Percentiles rank a stretch among this genome's conserved stretches.
phyloP scores from a whole-genome alignment of 2,888 invertebrate genomes.

The Pammene fasciana region DNA sequence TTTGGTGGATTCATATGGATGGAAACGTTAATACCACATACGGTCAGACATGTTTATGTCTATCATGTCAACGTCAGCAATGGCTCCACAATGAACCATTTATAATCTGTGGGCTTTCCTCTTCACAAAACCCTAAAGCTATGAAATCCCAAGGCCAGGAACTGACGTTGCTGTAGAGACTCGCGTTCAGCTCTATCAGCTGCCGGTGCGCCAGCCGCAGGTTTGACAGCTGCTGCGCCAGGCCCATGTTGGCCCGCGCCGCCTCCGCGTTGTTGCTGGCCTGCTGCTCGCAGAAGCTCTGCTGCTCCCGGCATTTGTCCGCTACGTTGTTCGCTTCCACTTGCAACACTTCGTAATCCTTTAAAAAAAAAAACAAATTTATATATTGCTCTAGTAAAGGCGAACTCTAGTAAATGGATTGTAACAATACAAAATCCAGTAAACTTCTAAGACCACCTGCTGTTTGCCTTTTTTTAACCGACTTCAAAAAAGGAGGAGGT shows the following conservation, averaged over 20 bases:
- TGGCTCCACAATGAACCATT: too few relatives aligned
- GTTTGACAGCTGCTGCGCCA: slow-evolving; percentile 64
- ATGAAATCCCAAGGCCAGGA: too few relatives aligned
- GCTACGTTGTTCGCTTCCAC: slow-evolving; percentile 72
- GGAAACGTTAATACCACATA: too few relatives aligned
- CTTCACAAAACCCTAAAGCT: too few relatives aligned
- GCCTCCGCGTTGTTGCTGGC: slow-evolving; percentile 82
- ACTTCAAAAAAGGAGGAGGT: too few relatives aligned
- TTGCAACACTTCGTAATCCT: slow-evolving; percentile 81
- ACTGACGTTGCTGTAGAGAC: slow-evolving; percentile 72
- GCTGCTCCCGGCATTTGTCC: slow-evolving; percentile 83
- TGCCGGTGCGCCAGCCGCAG: slow-evolving; percentile 60
- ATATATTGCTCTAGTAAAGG: neutral
- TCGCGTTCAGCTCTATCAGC: slow-evolving; percentile 59
- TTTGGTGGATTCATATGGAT: too few relatives aligned
- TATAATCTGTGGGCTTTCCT: too few relatives aligned
- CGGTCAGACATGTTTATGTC: too few relatives aligned
- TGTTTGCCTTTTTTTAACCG: too few relatives aligned
- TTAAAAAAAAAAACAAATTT: neutral
- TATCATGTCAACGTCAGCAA: too few relatives aligned
- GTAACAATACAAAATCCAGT: neutral
- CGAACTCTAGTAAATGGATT: too few relatives aligned
- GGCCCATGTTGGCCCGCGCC: slow-evolving; percentile 62
- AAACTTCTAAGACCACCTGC: neutral
- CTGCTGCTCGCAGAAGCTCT: slow-evolving; percentile 84